phyloP scores from a whole-genome alignment of 1,140 invertebrate species.

The Drosophila suzukii region DNA sequence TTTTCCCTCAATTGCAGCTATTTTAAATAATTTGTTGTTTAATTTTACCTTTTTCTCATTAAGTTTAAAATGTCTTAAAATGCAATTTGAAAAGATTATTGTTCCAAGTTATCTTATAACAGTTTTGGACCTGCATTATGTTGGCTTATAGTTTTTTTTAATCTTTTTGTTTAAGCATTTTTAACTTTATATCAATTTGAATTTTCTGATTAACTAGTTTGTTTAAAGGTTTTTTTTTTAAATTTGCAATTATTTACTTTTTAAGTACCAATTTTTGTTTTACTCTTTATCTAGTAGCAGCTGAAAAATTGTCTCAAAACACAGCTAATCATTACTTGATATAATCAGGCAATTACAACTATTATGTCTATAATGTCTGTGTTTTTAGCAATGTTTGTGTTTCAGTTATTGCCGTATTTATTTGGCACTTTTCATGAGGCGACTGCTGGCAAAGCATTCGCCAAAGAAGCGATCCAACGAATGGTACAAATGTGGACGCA shows the following conservation, averaged over 20 bases:
- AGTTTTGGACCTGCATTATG: slow-evolving; percentile 76
- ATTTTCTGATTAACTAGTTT: slow-evolving; percentile 24
- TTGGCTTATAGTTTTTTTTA: slow-evolving; percentile 38
- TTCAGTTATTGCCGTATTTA: slow-evolving; percentile 29
- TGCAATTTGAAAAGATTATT: slow-evolving; percentile 76
- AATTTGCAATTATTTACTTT: slow-evolving; percentile 52
- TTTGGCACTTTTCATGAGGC: slow-evolving; percentile 74
- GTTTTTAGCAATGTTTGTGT: slow-evolving; percentile 5
- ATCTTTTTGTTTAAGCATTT: slow-evolving; percentile 47
- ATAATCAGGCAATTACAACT: slow-evolving; percentile 23
- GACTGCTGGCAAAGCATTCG: slow-evolving; percentile 87
- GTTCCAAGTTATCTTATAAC: slow-evolving; percentile 79
- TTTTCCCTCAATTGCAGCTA: slow-evolving; percentile 31
- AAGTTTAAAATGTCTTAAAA: slow-evolving; percentile 68
- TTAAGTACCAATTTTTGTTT: slow-evolving; percentile 70
- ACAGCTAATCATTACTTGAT: slow-evolving; percentile 27
- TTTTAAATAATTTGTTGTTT: slow-evolving; percentile 33
- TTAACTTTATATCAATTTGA: slow-evolving; percentile 30
- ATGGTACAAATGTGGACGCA: slow-evolving; percentile 94
- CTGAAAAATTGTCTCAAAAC: slow-evolving; percentile 41
- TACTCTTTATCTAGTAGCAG: slow-evolving; percentile 21
- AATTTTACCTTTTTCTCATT: slow-evolving; percentile 12
- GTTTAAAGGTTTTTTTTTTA: slow-evolving; percentile 30
- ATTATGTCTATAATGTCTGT: slow-evolving; percentile 12
- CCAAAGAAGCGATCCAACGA: slow-evolving; percentile 94